Conservation (phyloP, 2,113 vertebrate genomes). For the Vireo altiloquus region DNA sequence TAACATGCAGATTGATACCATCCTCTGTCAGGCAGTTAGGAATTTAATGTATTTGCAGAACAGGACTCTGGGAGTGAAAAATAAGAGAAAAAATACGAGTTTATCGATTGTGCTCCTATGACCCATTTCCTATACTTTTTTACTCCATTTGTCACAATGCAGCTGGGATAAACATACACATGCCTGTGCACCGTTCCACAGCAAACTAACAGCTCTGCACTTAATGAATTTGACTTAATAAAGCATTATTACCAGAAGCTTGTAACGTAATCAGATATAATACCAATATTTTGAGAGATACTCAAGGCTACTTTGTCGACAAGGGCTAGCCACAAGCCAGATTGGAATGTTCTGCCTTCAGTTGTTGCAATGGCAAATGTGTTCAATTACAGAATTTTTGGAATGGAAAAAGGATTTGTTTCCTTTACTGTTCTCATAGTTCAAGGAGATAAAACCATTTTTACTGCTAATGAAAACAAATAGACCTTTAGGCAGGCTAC, state of each 20-base stretch:
- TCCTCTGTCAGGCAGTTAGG: constrained; percentile 53
- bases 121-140: constrained; percentile 48
- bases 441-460: constrained; percentile 6
- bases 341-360: not conserved
- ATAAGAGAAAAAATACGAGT: constrained; percentile 44
- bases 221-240: not conserved
- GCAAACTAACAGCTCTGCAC: not conserved
- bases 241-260: not conserved
- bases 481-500: not conserved
- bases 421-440: not conserved
- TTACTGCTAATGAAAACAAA: constrained; percentile 14
- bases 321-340: not conserved
- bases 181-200: not conserved
- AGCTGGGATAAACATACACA: not conserved
- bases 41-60: constrained; percentile 51
- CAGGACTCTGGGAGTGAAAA: constrained; percentile 31
- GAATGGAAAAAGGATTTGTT: constrained; percentile 4
- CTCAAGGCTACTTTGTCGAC: not conserved
- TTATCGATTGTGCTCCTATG: constrained; percentile 58
- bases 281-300: not conserved
- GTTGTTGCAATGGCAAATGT: not conserved
- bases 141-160: constrained; percentile 17
- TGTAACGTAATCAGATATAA: not conserved
- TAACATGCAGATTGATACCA: constrained; percentile 62
- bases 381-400: not conserved